Percentiles rank a stretch among this genome's conserved stretches.
Conservation (phyloP, 1,140 invertebrate genomes). For the Calliphora vicina region DNA sequence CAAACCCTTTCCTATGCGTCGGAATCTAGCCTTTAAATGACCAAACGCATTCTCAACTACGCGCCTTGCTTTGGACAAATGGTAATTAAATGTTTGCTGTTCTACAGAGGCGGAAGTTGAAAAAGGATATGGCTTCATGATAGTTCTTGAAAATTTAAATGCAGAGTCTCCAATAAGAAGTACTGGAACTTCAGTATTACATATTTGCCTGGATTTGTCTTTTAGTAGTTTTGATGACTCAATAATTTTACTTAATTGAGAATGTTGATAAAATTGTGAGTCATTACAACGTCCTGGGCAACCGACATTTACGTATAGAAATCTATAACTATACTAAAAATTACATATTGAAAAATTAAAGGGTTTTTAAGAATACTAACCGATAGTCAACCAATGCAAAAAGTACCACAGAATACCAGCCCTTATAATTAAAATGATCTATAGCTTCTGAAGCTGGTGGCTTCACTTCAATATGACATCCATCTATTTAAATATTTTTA, state of each 20-base stretch:
- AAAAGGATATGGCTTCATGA: conserved; percentile 38
- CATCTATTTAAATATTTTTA: conserved; percentile 30
- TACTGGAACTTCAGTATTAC: conserved; percentile 20
- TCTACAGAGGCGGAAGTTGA: background rate
- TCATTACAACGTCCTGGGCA: conserved; percentile 18
- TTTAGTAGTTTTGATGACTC: background rate
- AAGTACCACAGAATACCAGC: conserved; percentile 35
- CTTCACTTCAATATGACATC: conserved; percentile 36
- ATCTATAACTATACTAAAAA: conserved; percentile 25
- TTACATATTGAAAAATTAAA: background rate
- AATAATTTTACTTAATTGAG: conserved; percentile 5
- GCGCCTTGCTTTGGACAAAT: conserved; percentile 21
- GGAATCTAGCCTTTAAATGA: conserved; percentile 34
- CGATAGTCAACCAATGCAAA: conserved; percentile 32
- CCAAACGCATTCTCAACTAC: conserved; percentile 37
- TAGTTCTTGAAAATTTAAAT: background rate
- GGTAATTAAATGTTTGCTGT: conserved; percentile 27
- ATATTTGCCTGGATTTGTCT: background rate
- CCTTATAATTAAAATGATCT: conserved; percentile 36
- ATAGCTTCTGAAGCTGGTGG: conserved; percentile 9
- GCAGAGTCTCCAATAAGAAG: conserved; percentile 23
- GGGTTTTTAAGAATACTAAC: background rate
- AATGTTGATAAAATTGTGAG: conserved; percentile 31
- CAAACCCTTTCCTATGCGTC: conserved; percentile 30
- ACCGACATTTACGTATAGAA: conserved; percentile 35